Conservation (phyloP, 2,113 vertebrate species). For the Cynoglossus semilaevis region DNA sequence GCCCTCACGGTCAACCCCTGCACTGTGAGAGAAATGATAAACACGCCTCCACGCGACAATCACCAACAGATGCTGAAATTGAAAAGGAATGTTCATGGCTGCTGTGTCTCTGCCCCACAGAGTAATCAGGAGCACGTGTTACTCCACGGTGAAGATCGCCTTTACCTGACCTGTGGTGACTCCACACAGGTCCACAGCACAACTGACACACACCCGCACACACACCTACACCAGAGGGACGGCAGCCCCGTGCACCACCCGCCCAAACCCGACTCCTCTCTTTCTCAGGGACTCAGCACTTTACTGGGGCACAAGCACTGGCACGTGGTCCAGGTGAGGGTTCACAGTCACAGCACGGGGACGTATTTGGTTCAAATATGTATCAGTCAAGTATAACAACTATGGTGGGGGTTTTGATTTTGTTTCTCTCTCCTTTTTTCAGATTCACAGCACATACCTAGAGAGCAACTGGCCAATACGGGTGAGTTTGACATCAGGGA, state of each 20-base stretch:
- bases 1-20: constrained; percentile 96
- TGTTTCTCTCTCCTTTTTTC: constrained; percentile 28
- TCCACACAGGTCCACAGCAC: constrained; percentile 82
- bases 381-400: background rate
- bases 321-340: constrained; percentile 94
- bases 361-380: background rate
- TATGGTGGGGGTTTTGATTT: background rate
- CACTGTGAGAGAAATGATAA: constrained; percentile 81
- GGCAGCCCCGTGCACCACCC: constrained; percentile 75
- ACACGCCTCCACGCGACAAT: background rate
- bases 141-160: constrained; percentile 94
- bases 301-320: constrained; percentile 99
- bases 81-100: constrained; percentile 1
- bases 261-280: constrained; percentile 75
- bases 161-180: constrained; percentile 96
- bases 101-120: constrained; percentile 60
- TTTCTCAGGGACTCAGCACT: constrained; percentile 98
- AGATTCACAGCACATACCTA: constrained; percentile 97
- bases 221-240: constrained; percentile 60
- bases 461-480: constrained; percentile 99
- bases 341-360: too few relatives aligned
- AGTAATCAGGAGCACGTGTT: constrained; percentile 98
- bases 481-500: constrained; percentile 64
- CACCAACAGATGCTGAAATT: background rate
- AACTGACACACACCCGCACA: constrained; percentile 62